These are phyloP conservation scores for Spermophilus dauricus DNA, from an alignment of 2,113 vertebrate genomes.

Conservation along the genomic window DNA sequence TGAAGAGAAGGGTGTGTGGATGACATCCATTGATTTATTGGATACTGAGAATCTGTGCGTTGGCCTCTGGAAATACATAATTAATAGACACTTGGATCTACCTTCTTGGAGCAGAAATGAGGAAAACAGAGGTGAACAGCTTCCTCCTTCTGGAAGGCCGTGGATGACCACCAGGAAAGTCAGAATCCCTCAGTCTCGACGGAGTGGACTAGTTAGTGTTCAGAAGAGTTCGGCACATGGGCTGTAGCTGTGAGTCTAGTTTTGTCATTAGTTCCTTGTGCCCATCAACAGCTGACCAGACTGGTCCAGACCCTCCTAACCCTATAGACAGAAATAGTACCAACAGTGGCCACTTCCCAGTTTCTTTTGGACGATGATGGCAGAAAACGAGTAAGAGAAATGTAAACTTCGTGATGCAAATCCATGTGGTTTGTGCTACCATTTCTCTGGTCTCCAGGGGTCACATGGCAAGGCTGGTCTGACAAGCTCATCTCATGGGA, in stretches of 20 bases:
- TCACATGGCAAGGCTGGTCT: not conserved
- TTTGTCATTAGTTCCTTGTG: not conserved
- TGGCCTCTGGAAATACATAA: not conserved
- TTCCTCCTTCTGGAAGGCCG: not conserved
- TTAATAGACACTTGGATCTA: not conserved
- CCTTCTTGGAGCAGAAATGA: not conserved
- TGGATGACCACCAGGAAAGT: not conserved
- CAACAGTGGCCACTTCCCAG: not conserved
- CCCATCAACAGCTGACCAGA: not conserved
- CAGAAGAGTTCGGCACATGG: not conserved
- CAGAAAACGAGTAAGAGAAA: not conserved
- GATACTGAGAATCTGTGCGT: not conserved
- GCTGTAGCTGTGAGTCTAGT: not conserved
- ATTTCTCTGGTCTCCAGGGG: conserved; percentile 5
- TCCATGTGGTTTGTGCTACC: not conserved
- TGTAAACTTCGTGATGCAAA: not conserved
- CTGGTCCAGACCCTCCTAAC: not conserved
- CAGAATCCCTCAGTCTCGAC: not conserved
- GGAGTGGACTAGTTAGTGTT: not conserved
- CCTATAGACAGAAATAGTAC: not conserved
- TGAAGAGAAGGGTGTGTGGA: not conserved
- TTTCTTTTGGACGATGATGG: not conserved
- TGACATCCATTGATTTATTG: not conserved
- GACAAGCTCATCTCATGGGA: not conserved
- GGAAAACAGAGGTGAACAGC: not conserved